Conservation (phyloP, 2,797 vertebrate species). For the Taenioides sp. region DNA sequence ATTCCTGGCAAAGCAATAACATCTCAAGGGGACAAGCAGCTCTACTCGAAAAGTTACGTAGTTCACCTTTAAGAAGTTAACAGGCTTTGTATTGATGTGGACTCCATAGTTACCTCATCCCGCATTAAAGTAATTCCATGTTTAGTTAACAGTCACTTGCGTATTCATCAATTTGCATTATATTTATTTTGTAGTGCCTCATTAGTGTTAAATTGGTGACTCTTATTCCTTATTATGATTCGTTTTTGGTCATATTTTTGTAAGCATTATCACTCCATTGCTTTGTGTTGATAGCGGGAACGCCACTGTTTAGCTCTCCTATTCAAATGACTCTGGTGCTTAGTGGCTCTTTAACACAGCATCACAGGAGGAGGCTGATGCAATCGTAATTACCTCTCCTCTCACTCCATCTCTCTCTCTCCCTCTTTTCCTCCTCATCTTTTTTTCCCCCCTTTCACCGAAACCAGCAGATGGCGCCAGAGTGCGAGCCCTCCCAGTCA, state of each 20-base stretch:
- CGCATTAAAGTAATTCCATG: neutral
- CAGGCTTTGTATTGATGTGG: neutral
- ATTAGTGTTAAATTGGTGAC: neutral
- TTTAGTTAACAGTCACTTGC: neutral
- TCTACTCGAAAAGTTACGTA: neutral
- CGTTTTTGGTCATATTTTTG: neutral
- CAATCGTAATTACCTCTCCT: conserved; percentile 74
- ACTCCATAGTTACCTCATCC: neutral
- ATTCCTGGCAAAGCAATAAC: neutral
- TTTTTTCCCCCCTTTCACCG: conserved; percentile 3
- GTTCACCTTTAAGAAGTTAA: neutral
- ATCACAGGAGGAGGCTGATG: conserved; percentile 75
- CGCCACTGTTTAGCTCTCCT: conserved; percentile 1
- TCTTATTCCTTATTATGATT: neutral
- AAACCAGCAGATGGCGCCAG: conserved; percentile 76
- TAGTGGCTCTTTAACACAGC: conserved; percentile 45
- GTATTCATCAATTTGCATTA: neutral
- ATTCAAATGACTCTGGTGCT: conserved; percentile 13
- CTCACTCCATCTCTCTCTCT: conserved; percentile 1
- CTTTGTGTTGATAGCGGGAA: conserved; percentile 1
- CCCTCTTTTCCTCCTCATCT: conserved; percentile 2
- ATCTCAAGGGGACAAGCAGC: neutral
- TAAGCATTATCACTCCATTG: neutral
- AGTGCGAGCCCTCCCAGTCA: conserved; percentile 66
- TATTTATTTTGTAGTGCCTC: neutral